A percentile compares a stretch with the other conserved stretches of the same genome.
phyloP scores from a whole-genome alignment of 2,888 invertebrate genomes.

The Platycheirus albimanus region DNA sequence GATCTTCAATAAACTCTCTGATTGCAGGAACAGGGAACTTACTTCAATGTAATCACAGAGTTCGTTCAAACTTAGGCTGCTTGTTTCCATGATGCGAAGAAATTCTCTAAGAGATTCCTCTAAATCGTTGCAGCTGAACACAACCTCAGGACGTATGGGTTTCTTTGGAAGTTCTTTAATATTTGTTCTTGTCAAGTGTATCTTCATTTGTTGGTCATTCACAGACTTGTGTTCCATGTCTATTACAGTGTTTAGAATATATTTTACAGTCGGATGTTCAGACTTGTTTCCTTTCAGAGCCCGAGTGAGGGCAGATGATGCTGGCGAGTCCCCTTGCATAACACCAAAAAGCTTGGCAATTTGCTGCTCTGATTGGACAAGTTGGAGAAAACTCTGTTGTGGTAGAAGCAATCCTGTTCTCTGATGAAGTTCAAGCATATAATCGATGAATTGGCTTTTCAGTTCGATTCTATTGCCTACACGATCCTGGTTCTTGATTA shows the following conservation, averaged over 20 bases:
- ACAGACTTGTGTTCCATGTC: slow-evolving; percentile 46
- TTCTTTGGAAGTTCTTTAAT: slow-evolving; percentile 21
- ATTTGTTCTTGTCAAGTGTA: neutral
- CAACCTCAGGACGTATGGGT: neutral
- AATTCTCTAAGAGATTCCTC: slow-evolving; percentile 10
- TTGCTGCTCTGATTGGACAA: slow-evolving; percentile 24
- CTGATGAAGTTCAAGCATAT: slow-evolving; percentile 24
- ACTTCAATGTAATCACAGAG: slow-evolving; percentile 46
- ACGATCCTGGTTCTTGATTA: slow-evolving; percentile 27
- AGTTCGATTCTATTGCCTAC: slow-evolving; percentile 21
- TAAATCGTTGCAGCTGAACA: slow-evolving; percentile 19
- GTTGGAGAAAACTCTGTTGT: slow-evolving; percentile 1
- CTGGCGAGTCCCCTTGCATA: neutral
- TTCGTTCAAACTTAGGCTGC: neutral
- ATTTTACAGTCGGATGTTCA: slow-evolving; percentile 3
- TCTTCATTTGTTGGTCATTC: slow-evolving; percentile 17
- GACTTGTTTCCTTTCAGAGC: slow-evolving; percentile 1
- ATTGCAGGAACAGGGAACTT: slow-evolving; percentile 43
- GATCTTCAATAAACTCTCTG: neutral
- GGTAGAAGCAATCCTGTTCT: slow-evolving; percentile 12
- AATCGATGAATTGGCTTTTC: slow-evolving; percentile 36
- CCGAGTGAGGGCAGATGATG: slow-evolving; percentile 9
- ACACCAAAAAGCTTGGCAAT: slow-evolving; percentile 23
- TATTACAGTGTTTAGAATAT: slow-evolving; percentile 23
- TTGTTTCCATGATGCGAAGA: neutral